Evolutionary conservation across 2,113 vertebrate species (phyloP), one percentile per base, ranked within the genome.

Genomic region (Clinocottus analis): DNA sequence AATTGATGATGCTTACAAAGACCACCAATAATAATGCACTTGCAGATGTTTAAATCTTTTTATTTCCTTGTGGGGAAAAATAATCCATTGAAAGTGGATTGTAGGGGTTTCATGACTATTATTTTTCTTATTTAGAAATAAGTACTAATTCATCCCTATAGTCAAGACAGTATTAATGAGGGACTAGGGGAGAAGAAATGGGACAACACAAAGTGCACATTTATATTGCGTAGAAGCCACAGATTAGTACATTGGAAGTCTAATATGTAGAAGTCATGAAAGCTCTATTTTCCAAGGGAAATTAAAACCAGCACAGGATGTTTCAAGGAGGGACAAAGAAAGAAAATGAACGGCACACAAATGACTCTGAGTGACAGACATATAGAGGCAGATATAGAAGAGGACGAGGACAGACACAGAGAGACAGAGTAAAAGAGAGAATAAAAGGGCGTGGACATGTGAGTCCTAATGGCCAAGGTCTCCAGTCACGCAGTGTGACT

Each of bases 381-480:
- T 82, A 84, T 41, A 85, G 83, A 86, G 29, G 56, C n/a, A 89
- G 81, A 79, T 53, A 29, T 4, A 74, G 65, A 77, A 64, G 49
- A 79, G 3, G n/a, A 55, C 74, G 21, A 55, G 59, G 51, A 39
- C 21, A 53, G 21, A 23, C 9, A n/a, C 7, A 61, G 62, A 61
- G 4, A 41, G 8, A 76, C 29, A 82, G 72, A 88, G 58, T 76
- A 76, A 76, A 59, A 86, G 87, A 84, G 37, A 82, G 79, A 88
- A 77, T 76, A 74, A 79, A 88, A 37, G 85, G 85, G 62, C 80
- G 90, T 88, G 88, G 87, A 94, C 88, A 91, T 81, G 93, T 90
- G 94, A 93, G 93, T 90, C 87, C 93, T 91, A 81, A 94, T 94
- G 93, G 92, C 93, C 94, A 93, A 94, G 93, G 93, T 92, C 93